phyloP scores from a whole-genome alignment of 2,113 vertebrate species.

The Chloebia gouldiae region DNA sequence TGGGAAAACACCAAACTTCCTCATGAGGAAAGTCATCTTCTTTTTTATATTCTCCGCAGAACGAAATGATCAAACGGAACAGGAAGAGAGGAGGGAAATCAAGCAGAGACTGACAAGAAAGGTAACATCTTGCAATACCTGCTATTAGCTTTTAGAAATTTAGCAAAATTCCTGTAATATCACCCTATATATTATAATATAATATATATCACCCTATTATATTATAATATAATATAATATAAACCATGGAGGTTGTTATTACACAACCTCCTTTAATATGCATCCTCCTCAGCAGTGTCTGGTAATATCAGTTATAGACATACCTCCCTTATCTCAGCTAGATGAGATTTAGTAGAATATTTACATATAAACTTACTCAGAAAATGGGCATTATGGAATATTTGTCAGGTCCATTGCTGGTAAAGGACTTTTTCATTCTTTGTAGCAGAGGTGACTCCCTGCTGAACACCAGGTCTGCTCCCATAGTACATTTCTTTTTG shows the following conservation, averaged over 20 bases:
- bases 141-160: neutral
- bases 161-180: neutral
- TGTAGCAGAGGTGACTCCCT: neutral
- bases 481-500: neutral
- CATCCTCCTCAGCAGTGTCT: neutral
- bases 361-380: neutral
- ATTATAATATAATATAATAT: no score
- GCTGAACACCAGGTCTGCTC: neutral
- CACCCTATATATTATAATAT: no score
- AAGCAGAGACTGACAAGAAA: conserved; percentile 96
- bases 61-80: conserved; percentile 94
- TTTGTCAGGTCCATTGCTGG: neutral
- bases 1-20: neutral
- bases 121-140: conserved; percentile 70
- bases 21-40: conserved; percentile 30
- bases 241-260: neutral
- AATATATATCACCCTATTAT: no score
- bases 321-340: neutral
- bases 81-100: conserved; percentile 95
- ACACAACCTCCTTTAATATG: neutral
- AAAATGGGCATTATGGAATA: neutral
- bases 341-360: neutral
- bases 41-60: conserved; percentile 75
- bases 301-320: neutral
- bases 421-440: neutral